Percentiles rank a stretch among this genome's conserved stretches.
phyloP scores from a whole-genome alignment of 1,140 invertebrate genomes.

The Drosophila pruinosa region DNA sequence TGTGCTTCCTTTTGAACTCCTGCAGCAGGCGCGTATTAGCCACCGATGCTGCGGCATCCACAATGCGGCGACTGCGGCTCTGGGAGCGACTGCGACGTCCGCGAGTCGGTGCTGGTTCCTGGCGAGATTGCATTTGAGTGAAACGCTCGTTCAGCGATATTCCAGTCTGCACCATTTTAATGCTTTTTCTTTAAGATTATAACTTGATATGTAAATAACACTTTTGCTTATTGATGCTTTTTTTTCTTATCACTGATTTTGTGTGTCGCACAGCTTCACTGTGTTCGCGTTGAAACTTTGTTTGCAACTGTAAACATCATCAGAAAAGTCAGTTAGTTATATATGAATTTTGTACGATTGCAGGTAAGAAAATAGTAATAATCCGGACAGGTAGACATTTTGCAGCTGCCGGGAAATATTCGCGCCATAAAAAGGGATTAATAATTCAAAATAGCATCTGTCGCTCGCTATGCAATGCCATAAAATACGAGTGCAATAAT shows the following conservation, averaged over 20 bases:
- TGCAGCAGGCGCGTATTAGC: slow-evolving; percentile 73
- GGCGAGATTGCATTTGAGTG: slow-evolving; percentile 60
- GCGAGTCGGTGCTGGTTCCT: slow-evolving; percentile 16
- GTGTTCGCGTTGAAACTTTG: slow-evolving; percentile 35
- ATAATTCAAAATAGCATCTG: background rate
- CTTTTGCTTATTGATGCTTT: background rate
- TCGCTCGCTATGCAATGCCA: background rate
- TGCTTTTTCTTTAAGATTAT: background rate
- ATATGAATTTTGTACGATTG: slow-evolving; percentile 22
- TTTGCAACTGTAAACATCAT: slow-evolving; percentile 59
- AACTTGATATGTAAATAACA: background rate
- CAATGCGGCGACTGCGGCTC: slow-evolving; percentile 64
- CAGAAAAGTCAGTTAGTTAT: slow-evolving; percentile 52
- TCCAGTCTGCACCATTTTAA: slow-evolving; percentile 65
- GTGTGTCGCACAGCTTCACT: slow-evolving; percentile 10
- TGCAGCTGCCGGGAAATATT: slow-evolving; percentile 48
- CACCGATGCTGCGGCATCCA: slow-evolving; percentile 49
- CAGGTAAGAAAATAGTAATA: slow-evolving; percentile 45
- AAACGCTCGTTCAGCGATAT: slow-evolving; percentile 81
- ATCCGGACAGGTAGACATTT: slow-evolving; percentile 31
- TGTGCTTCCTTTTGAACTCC: slow-evolving; percentile 76
- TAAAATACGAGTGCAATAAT: slow-evolving; percentile 2
- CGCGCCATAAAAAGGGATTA: slow-evolving; percentile 43
- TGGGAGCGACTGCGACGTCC: slow-evolving; percentile 59
- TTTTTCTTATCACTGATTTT: background rate